phyloP scores from a whole-genome alignment of 2,113 vertebrate genomes.

The Kobus ellipsiprymnus region DNA sequence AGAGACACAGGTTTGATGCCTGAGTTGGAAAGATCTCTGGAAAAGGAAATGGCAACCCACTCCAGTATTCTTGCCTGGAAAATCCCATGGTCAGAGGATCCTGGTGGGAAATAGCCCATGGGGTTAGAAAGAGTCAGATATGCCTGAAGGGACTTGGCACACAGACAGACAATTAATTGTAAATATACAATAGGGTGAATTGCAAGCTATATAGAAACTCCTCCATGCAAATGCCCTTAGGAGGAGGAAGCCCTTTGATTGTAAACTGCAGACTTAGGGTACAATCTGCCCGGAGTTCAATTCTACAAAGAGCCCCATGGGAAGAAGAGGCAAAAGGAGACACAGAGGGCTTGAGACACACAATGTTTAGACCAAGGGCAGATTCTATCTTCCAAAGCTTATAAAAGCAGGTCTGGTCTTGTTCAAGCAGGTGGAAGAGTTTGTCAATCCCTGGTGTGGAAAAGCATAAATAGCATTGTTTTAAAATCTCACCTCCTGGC shows the following conservation, averaged over 20 bases:
- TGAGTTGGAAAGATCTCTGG: not conserved
- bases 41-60: not conserved
- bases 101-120: not conserved
- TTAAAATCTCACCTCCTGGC: rapidly evolving
- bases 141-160: not conserved
- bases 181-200: not conserved
- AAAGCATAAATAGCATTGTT: not conserved
- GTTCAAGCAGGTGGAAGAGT: not conserved
- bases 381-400: rapidly evolving
- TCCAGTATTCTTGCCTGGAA: not conserved
- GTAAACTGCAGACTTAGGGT: not conserved
- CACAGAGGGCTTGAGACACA: not conserved
- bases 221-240: not conserved
- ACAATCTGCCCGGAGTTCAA: not conserved
- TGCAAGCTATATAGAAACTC: not conserved
- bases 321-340: not conserved
- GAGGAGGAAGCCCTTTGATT: not conserved
- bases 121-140: not conserved
- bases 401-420: not conserved
- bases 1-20: not conserved
- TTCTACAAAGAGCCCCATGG: no score
- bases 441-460: rapidly evolving
- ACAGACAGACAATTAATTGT: not conserved
- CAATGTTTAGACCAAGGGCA: not conserved
- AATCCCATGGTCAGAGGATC: not conserved